Evolutionary conservation across 2,888 invertebrate genomes (phyloP), one percentile per base, ranked within the genome.

Genomic region (Catocala nupta): DNA sequence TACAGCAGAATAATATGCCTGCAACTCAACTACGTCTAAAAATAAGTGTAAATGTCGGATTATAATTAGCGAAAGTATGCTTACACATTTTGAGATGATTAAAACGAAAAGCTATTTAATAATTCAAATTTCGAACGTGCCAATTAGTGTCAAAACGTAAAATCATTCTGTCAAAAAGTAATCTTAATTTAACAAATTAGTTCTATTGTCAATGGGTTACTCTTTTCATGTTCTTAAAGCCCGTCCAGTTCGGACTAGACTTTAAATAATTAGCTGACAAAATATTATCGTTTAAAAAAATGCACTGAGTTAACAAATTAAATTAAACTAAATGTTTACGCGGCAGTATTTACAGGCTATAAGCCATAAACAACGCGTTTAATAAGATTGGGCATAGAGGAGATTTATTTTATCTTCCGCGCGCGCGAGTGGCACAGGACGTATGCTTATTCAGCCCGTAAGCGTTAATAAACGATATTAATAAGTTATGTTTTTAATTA

Each of bases 401-500:
- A 65, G 63, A 73, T 76, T 73, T 76, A 73, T 71, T 71, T 62
- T 55, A 58, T 58, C 55, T 59, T 48, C 49, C 16, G 45, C 49
- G 45, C 52, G 48, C 49, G 48, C 11, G 48, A 56, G 12, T 59
- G 64, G 56, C 52, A 39, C 52, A 55, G 61, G 50, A 51, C 44
- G 45, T 45, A 51, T 42, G 59, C 57, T 57, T 90, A 91, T 90
- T 88, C 93, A 90, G 92, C 89, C 87, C 86, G 90, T 86, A 87
- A 90, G 86, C 88, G 84, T 90, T 92, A 92, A 93, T 93, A 91
- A 92, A 91, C 90, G 88, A 88, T 91, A 92, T 92, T 93, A 92
- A 91, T 90, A 93, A 93, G 92, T 93, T 93, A 93, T 91, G 90
- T 90, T 93, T 93, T 94, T 93, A 93, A 94, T 93, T 94, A 93